Evolutionary conservation across 1,140 invertebrate species (phyloP), one percentile per base, ranked within the genome.

Genomic region (Palaemon carinicauda): DNA sequence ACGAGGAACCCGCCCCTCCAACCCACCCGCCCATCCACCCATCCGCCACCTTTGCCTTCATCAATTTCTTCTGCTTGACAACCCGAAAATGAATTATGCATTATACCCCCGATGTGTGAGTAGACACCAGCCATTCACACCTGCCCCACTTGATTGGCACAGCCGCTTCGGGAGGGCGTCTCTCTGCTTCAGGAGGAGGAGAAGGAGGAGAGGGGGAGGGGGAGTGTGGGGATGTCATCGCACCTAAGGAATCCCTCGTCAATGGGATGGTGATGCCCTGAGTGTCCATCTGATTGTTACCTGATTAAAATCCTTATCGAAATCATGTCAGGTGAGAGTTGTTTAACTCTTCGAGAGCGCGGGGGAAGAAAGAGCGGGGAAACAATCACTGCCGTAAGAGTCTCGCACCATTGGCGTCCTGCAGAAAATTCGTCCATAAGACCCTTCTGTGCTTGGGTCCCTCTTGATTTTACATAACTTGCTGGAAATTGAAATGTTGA

Each of bases 51-150:
- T 24, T 31, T n/a, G 27, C n/a, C 69, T 73, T 73, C 69, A 73
- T 73, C 69, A 73, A 73, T 73, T 73, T 73, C 69, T 73, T 73
- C 69, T 73, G 69, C 69, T 31, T 73, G 69, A 31, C n/a, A 73
- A 24, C n/a, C n/a, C n/a, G 69, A 73, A 73, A 73, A 24, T 73
- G n/a, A 73, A 73, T 29, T 73, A 21, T 73, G 69, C 33, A 73
- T 73, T 73, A 73, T 73, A 31, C 24, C 24, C n/a, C 24, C 12
- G 24, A 31, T 60, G 56, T 60, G 56, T n/a, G 56, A 27, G n/a
- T 27, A 29, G 24, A 31, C 14, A 31, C 27, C 33, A 31, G 69
- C 69, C 69, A 24, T 73, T 73, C 69, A 73, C 69, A 73, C 69
- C 69, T 73, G 15, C 24, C 21, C 69, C n/a, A 17, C 24, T 17